Conservation (phyloP, 2,113 vertebrate genomes). For the Sula dactylatra region DNA sequence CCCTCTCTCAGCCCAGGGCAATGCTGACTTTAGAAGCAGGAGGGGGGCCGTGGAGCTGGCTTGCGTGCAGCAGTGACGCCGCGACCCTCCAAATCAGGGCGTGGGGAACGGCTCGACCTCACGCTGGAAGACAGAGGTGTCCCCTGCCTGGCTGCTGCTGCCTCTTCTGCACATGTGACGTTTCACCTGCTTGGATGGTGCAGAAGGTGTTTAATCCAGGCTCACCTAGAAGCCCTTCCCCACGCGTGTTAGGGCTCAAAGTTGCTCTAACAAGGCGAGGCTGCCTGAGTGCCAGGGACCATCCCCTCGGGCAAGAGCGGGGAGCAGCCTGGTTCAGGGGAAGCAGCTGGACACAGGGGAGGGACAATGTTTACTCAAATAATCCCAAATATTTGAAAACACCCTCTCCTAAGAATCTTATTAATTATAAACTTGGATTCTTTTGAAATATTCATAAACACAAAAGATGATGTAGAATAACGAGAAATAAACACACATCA, state of each 20-base stretch:
- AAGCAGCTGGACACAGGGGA: not conserved
- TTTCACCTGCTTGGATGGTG: not conserved
- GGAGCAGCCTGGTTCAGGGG: not conserved
- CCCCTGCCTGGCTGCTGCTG: too few relatives aligned
- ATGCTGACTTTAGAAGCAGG: not conserved
- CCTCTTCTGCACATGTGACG: not conserved
- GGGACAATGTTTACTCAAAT: not conserved
- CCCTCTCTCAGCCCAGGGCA: not conserved
- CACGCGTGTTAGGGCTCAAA: rapidly evolving
- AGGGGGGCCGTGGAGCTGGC: too few relatives aligned
- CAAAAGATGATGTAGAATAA: not conserved
- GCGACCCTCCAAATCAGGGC: too few relatives aligned
- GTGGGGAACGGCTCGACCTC: not conserved
- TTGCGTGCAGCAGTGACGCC: not conserved
- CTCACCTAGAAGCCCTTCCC: not conserved
- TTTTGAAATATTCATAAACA: not conserved
- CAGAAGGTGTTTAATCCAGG: not conserved
- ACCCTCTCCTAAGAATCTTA: not conserved
- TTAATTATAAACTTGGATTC: not conserved
- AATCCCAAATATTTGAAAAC: not conserved
- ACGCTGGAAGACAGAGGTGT: not conserved
- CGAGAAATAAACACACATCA: not conserved
- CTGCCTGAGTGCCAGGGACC: not conserved
- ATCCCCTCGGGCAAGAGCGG: not conserved
- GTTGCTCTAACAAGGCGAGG: not conserved